Base-by-base conservation (phyloP, 2,797 vertebrate genomes). In the Darevskia nairensis region DNA sequence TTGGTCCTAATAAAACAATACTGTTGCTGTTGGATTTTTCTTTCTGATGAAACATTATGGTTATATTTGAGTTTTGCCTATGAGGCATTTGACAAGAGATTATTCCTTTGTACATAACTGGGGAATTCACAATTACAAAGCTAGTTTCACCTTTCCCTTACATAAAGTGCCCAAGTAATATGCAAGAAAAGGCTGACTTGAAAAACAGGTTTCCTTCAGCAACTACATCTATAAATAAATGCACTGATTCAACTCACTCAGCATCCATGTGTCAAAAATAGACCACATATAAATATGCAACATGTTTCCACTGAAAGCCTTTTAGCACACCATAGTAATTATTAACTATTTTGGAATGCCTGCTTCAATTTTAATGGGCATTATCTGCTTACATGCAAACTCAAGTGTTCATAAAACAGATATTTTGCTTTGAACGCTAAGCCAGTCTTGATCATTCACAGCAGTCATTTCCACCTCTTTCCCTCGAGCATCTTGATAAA, bases 181-280 rank as follows among this genome's bases (percentile, higher is more conserved):
- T 7, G 8, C 1, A 66, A 46, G 44, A 78, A 50, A 68, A 78
- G 61, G 29, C 50, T 19, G 74, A 74, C 55, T n/a, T 35, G 74
- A 82, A 82, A 81, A 88, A 76, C 72, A 76, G 44, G 80, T 88
- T 87, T 72, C 74, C 50, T 59, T 71, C 27, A 32, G 46, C 50
- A 84, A 50, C 72, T 69, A 74, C 15, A 61, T 76, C 80, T 77
- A 82, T 82, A 76, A 85, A 85, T 76, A 76, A 82, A 88, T 13
- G 6, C 74, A 82, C 29, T 68, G 61, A 66, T 76, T 76, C 39
- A 23, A 76, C n/a, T 46, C 44, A 8, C 59, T 82, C 46, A 88
- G 27, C 41, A 76, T 46, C 11, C 21, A 87, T 66, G 55, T 50
- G 41, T 64, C 59, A 87, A 68, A 80, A 86, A 69, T 75, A 87